phyloP scores from a whole-genome alignment of 2,113 vertebrate species.

The Bettongia penicillata region DNA sequence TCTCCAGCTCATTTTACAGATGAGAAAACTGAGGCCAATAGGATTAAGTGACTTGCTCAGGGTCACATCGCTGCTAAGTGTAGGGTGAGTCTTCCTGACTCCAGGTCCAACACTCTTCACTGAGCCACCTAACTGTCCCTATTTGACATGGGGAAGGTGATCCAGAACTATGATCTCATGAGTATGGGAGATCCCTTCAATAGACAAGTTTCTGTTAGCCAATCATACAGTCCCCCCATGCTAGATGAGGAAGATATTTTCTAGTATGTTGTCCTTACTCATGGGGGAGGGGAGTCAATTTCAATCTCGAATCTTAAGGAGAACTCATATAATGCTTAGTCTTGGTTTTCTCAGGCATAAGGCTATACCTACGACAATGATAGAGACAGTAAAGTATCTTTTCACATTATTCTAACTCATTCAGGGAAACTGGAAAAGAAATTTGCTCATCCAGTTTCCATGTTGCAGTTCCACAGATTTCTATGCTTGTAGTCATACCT shows the following conservation, averaged over 20 bases:
- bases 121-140: not conserved
- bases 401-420: slow-evolving; percentile 24
- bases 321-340: not conserved
- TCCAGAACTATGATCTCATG: not conserved
- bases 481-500: not conserved
- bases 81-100: not conserved
- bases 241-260: not conserved
- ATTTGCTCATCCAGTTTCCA: not conserved
- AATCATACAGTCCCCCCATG: not conserved
- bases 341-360: slow-evolving; percentile 21
- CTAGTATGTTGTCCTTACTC: slow-evolving; percentile 18
- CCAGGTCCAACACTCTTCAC: not conserved
- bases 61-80: not conserved
- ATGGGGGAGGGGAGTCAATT: not conserved
- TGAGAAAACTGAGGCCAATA: not conserved
- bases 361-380: not conserved
- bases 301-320: slow-evolving; percentile 22
- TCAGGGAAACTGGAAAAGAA: not conserved
- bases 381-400: not conserved
- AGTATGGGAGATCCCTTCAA: not conserved
- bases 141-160: not conserved
- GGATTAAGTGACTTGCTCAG: not conserved
- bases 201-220: not conserved
- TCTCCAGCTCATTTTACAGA: not conserved
- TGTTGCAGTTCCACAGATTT: slow-evolving; percentile 11